phyloP scores from a whole-genome alignment of 2,888 invertebrate species.

The Xylota segnis region DNA sequence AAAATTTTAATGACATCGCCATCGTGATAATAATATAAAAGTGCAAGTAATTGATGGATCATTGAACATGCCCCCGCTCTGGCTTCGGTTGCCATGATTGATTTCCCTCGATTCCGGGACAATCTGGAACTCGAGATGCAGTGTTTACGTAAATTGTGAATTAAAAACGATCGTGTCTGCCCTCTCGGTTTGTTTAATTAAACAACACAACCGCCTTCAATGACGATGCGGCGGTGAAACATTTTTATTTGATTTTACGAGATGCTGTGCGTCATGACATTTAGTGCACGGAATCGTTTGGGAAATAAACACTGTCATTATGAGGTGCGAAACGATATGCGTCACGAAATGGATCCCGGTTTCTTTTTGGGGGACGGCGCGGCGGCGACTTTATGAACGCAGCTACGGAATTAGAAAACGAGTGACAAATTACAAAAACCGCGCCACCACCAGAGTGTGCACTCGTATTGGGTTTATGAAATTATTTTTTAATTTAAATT shows the following conservation, averaged over 20 bases:
- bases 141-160: slow-evolving; percentile 54
- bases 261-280: slow-evolving; percentile 60
- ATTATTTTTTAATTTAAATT: slow-evolving; percentile 65
- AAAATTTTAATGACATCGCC: slow-evolving; percentile 41
- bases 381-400: no score
- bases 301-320: slow-evolving; percentile 72
- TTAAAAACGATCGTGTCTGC: slow-evolving; percentile 26
- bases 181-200: slow-evolving; percentile 69
- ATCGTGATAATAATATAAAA: slow-evolving; percentile 33
- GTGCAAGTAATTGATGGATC: slow-evolving; percentile 56
- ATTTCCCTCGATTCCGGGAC: slow-evolving; percentile 6
- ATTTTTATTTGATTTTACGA: slow-evolving; percentile 72
- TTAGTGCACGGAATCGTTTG: slow-evolving; percentile 65
- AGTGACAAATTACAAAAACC: slow-evolving; percentile 56
- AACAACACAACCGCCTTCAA: slow-evolving; percentile 45
- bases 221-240: slow-evolving; percentile 45
- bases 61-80: slow-evolving; percentile 21
- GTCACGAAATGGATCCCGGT: not conserved
- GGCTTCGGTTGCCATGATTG: slow-evolving; percentile 10
- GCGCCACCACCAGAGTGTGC: not conserved
- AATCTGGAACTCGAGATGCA: slow-evolving; percentile 8
- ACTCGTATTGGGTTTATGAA: slow-evolving; percentile 20
- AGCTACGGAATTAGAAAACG: slow-evolving; percentile 8
- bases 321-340: slow-evolving; percentile 70
- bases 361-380: slow-evolving; percentile 1